Conservation (phyloP, 2,888 invertebrate genomes). For the Bellardia bayeri region DNA sequence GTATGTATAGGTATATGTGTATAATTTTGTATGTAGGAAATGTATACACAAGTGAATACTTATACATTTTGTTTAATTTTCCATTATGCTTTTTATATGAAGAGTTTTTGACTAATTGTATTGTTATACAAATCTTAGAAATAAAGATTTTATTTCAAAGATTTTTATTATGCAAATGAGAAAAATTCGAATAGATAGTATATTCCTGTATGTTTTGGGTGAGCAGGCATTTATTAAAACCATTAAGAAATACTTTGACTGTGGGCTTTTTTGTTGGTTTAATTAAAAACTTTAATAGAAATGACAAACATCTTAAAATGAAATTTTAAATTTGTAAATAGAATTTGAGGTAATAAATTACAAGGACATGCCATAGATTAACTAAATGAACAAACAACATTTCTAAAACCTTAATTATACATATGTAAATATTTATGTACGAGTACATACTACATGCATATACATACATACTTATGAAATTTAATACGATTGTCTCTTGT, state of each 20-base stretch:
- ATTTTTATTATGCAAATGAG: slow-evolving; percentile 50
- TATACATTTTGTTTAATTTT: slow-evolving; percentile 25
- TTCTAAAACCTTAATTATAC: not conserved
- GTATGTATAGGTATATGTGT: too few relatives aligned
- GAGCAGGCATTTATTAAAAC: slow-evolving; percentile 14
- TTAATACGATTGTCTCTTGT: too few relatives aligned
- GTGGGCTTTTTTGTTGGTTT: slow-evolving; percentile 23
- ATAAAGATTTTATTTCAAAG: slow-evolving; percentile 45
- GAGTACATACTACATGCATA: not conserved
- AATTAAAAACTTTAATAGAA: slow-evolving; percentile 53
- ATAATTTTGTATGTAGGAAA: not conserved
- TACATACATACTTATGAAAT: too few relatives aligned
- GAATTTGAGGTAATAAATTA: slow-evolving; percentile 9
- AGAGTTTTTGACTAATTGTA: slow-evolving; percentile 35
- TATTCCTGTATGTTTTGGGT: not conserved
- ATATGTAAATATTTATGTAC: not conserved
- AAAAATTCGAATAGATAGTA: slow-evolving; percentile 14
- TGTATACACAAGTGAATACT: not conserved
- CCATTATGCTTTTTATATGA: slow-evolving; percentile 3
- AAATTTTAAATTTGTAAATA: slow-evolving; percentile 24
- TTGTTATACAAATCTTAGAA: slow-evolving; percentile 35
- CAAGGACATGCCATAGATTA: slow-evolving; percentile 12
- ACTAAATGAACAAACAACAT: slow-evolving; percentile 6
- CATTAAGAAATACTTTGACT: slow-evolving; percentile 7
- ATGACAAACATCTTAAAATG: slow-evolving; percentile 25